Conservation (phyloP, 2,113 vertebrate species). For the Silurus glanis region DNA sequence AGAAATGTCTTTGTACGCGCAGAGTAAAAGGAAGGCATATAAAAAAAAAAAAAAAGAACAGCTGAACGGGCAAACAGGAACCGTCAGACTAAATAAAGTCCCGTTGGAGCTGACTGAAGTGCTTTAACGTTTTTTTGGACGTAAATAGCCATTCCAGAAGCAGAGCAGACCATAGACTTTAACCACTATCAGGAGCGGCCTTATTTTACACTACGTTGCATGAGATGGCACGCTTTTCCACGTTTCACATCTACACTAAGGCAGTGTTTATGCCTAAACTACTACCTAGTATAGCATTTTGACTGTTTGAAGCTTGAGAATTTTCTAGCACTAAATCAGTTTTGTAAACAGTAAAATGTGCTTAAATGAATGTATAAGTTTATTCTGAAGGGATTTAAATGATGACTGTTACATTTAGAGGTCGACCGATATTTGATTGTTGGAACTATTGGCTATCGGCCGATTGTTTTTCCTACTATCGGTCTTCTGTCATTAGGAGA, state of each 20-base stretch:
- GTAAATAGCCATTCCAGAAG: conserved; percentile 47
- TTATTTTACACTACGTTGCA: not conserved
- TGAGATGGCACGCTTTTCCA: not conserved
- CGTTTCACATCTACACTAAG: not conserved
- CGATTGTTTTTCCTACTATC: no score
- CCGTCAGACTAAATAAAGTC: conserved; percentile 69
- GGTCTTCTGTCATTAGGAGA: no score
- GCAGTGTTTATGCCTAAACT: not conserved
- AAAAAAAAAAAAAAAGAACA: not conserved
- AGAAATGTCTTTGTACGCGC: conserved; percentile 67
- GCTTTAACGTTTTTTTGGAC: conserved; percentile 45
- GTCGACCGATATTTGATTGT: no score
- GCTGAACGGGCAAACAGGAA: conserved; percentile 70
- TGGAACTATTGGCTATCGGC: no score
- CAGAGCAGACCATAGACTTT: conserved; percentile 20
- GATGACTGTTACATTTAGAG: not conserved
- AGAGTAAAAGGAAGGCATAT: conserved; percentile 28
- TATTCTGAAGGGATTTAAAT: not conserved
- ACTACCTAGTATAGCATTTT: not conserved
- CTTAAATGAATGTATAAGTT: not conserved
- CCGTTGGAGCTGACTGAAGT: conserved; percentile 11
- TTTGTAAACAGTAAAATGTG: not conserved
- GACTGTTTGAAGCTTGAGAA: not conserved
- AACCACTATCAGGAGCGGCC: conserved; percentile 26
- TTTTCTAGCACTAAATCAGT: not conserved